These are phyloP conservation scores for Rhodophaea formosa DNA, from an alignment of 2,888 invertebrate species.

Conservation along the genomic window DNA sequence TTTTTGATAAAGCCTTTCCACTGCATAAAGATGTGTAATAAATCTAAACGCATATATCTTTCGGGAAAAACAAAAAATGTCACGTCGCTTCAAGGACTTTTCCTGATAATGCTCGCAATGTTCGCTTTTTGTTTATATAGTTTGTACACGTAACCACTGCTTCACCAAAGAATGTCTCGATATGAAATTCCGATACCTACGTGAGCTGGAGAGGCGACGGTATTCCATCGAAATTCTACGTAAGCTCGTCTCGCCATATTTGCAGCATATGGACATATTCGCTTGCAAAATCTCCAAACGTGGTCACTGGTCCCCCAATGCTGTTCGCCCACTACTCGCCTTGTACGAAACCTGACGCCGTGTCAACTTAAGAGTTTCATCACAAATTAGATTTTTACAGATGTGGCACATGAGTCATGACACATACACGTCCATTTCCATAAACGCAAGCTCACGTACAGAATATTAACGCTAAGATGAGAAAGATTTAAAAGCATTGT, in stretches of 20 bases:
- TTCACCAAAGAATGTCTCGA: not conserved
- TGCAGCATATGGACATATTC: conserved; percentile 55
- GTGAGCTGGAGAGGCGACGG: not conserved
- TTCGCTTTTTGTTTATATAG: not conserved
- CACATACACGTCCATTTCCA: too few species aligned
- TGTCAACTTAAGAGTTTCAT: conserved; percentile 39
- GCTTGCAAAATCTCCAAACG: conserved; percentile 53
- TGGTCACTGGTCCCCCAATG: conserved; percentile 47
- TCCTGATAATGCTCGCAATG: not conserved
- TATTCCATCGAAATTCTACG: conserved; percentile 20
- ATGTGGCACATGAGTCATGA: too few species aligned
- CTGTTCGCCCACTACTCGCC: conserved; percentile 67
- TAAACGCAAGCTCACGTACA: too few species aligned
- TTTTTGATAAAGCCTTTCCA: too few species aligned
- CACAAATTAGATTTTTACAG: too few species aligned
- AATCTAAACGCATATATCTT: too few species aligned
- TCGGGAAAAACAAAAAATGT: too few species aligned
- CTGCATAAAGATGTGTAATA: too few species aligned
- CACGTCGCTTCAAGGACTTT: too few species aligned
- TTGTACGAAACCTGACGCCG: conserved; percentile 53
- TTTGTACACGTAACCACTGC: not conserved
- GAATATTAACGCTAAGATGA: too few species aligned
- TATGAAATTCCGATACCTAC: conserved; percentile 1
- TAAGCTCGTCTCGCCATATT: conserved; percentile 55
- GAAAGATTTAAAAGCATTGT: too few species aligned